Evolutionary conservation across 2,888 invertebrate species (phyloP).

Genomic region (Neocrepidodera transversa): DNA sequence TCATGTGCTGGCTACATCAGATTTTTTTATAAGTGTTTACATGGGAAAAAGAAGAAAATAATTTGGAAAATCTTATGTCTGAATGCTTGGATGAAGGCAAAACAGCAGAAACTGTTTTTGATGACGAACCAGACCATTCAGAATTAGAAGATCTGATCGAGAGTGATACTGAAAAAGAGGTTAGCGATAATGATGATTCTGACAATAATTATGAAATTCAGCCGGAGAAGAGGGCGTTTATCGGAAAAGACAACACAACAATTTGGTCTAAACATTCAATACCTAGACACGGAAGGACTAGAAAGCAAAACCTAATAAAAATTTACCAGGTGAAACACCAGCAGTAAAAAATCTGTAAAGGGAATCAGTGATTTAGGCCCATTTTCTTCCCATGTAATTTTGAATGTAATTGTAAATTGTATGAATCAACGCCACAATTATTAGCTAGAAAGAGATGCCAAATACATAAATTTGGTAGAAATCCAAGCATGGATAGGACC

Average conservation of each 20-base stretch:
- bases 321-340: no score
- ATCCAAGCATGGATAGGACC: no score
- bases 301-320: no score
- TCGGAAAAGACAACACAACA: background rate
- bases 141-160: background rate
- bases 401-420: no score
- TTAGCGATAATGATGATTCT: background rate
- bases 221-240: background rate
- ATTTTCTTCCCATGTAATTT: no score
- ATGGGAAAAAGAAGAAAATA: background rate
- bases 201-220: background rate
- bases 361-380: no score
- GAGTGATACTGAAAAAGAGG: background rate
- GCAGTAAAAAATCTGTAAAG: no score
- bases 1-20: no score
- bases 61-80: background rate
- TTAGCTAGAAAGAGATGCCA: no score
- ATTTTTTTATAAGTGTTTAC: no score
- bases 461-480: no score
- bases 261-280: background rate
- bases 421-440: no score
- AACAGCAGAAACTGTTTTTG: background rate
- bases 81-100: background rate
- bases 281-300: background rate
- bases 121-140: background rate